Conservation (phyloP, 2,888 invertebrate species). For the Perizoma flavofasciatum region DNA sequence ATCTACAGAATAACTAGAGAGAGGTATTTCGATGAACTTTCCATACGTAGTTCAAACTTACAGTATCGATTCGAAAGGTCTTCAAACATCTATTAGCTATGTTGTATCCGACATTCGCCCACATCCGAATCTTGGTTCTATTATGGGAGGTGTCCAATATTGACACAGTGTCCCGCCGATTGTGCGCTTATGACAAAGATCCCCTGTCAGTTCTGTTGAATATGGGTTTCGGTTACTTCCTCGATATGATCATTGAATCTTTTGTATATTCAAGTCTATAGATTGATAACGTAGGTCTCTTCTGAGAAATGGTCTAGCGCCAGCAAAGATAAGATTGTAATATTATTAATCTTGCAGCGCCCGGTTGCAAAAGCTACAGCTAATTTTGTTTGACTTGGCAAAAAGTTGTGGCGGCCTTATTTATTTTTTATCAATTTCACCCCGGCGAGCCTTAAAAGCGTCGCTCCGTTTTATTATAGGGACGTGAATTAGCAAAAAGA, state of each 20-base stretch:
- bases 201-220: constrained; percentile 69
- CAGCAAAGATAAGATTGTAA: constrained; percentile 46
- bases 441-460: constrained; percentile 74
- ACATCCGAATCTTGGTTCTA: constrained; percentile 65
- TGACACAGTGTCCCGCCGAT: constrained; percentile 73
- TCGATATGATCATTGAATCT: constrained; percentile 47
- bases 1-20: constrained; percentile 6
- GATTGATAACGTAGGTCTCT: constrained; percentile 27
- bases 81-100: constrained; percentile 63
- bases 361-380: constrained; percentile 61
- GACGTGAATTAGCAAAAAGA: constrained; percentile 88
- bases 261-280: constrained; percentile 26
- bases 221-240: constrained; percentile 57
- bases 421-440: constrained; percentile 83
- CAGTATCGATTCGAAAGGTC: constrained; percentile 60
- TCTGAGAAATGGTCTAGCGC: constrained; percentile 29
- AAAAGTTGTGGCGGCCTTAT: constrained; percentile 72
- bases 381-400: constrained; percentile 76
- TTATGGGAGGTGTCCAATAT: constrained; percentile 73
- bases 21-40: constrained; percentile 21
- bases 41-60: constrained; percentile 43
- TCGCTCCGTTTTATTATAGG: constrained; percentile 82
- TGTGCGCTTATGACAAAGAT: constrained; percentile 66
- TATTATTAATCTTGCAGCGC: constrained; percentile 70
- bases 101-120: constrained; percentile 60